These are phyloP conservation scores for Microchrysa polita DNA, from an alignment of 2,888 invertebrate species.

Conservation along the genomic window DNA sequence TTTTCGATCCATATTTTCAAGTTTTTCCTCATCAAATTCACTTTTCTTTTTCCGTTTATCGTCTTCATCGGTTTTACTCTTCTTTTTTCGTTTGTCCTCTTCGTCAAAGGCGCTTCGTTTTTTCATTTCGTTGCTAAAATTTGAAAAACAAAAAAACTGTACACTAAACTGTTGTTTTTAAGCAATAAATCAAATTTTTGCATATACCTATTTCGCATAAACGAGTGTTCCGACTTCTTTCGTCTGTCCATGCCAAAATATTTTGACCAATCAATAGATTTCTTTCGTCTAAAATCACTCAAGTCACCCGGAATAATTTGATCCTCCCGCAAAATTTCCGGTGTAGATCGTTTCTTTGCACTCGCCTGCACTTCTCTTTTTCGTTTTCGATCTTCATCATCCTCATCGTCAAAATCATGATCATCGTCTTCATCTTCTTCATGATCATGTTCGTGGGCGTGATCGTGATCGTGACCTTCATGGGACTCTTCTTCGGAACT, in stretches of 20 bases:
- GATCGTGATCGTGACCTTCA: slow-evolving; percentile 52
- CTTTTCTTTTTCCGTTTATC: slow-evolving; percentile 59
- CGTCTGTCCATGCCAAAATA: slow-evolving; percentile 87
- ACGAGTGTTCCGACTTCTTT: slow-evolving; percentile 68
- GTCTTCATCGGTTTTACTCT: slow-evolving; percentile 61
- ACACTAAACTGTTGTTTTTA: slow-evolving; percentile 49
- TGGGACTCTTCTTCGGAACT: slow-evolving; percentile 47
- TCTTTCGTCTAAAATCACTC: slow-evolving; percentile 73
- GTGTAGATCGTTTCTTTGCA: slow-evolving; percentile 52
- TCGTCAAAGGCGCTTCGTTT: slow-evolving; percentile 60
- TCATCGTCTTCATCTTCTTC: slow-evolving; percentile 62
- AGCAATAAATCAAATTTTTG: too few species aligned
- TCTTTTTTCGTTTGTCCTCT: slow-evolving; percentile 61
- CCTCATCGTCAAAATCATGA: slow-evolving; percentile 56
- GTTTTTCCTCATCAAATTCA: slow-evolving; percentile 67
- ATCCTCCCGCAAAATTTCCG: slow-evolving; percentile 55
- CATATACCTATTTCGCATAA: slow-evolving; percentile 64
- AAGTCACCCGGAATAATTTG: slow-evolving; percentile 64
- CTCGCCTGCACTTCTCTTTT: slow-evolving; percentile 60
- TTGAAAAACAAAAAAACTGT: background rate
- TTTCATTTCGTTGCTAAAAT: slow-evolving; percentile 50
- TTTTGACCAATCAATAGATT: slow-evolving; percentile 86
- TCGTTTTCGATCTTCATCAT: slow-evolving; percentile 64
- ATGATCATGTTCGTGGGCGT: slow-evolving; percentile 57
- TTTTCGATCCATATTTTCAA: slow-evolving; percentile 78